A percentile compares a stretch with the other conserved stretches of the same genome.
Conservation (phyloP, 23 tunicate species). For the Trididemnum clinides region DNA sequence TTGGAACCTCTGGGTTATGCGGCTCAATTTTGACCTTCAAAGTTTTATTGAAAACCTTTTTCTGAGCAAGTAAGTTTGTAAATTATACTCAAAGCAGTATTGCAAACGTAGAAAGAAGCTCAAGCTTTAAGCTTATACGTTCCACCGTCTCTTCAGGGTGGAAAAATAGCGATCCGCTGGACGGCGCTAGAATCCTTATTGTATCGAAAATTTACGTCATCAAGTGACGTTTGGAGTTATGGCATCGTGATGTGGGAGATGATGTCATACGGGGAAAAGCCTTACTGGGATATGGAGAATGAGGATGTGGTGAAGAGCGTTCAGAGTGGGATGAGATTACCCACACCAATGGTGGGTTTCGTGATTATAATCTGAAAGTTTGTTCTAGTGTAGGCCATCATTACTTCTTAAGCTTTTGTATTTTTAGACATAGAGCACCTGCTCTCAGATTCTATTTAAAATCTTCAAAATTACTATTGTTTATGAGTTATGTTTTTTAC, state of each 20-base stretch:
- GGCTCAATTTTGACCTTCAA: no score
- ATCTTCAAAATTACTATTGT: no score
- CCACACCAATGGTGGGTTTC: slow-evolving; percentile 71
- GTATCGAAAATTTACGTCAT: slow-evolving; percentile 79
- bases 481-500: no score
- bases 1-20: no score
- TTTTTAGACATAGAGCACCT: no score
- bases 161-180: slow-evolving; percentile 99
- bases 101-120: background rate
- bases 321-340: slow-evolving; percentile 83
- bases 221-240: slow-evolving; percentile 99
- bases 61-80: no score
- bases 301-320: slow-evolving; percentile 80
- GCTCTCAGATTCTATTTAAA: no score
- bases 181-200: slow-evolving; percentile 96
- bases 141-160: slow-evolving; percentile 65
- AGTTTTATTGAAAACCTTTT: no score
- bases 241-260: slow-evolving; percentile 99
- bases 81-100: no score
- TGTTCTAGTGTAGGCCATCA: no score
- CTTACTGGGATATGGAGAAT: slow-evolving; percentile 99
- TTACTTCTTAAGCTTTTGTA: no score
- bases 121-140: background rate
- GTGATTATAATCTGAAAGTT: no score
- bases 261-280: slow-evolving; percentile 98